Percentiles rank a stretch among this genome's conserved stretches.
These are phyloP conservation scores for Cheilosia scutellata DNA, from an alignment of 2,888 invertebrate genomes.

Conservation along the genomic window DNA sequence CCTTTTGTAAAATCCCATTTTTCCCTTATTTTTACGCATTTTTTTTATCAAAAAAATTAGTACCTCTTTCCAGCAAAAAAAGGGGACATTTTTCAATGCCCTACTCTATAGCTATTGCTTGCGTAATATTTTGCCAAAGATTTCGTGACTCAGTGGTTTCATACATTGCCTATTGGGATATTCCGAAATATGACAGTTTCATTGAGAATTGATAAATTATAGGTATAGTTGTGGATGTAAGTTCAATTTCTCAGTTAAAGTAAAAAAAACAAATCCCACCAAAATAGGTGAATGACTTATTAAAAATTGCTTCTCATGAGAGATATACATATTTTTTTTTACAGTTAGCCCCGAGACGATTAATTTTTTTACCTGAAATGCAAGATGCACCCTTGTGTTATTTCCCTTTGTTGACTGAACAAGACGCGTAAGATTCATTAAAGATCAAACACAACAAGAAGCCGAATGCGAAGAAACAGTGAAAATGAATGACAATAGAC, in stretches of 20 bases:
- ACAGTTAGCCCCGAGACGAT: slow-evolving; percentile 7
- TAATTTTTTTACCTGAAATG: slow-evolving; percentile 25
- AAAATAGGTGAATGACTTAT: background rate
- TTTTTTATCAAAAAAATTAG: slow-evolving; percentile 76
- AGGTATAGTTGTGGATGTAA: background rate
- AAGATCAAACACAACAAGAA: slow-evolving; percentile 29
- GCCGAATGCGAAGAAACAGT: background rate
- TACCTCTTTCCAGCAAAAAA: background rate
- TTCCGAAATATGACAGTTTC: slow-evolving; percentile 64
- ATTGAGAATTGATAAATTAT: slow-evolving; percentile 46
- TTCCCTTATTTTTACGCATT: slow-evolving; percentile 76
- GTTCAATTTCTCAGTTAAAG: background rate
- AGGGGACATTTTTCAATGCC: slow-evolving; percentile 44
- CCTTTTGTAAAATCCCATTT: slow-evolving; percentile 79
- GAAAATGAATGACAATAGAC: background rate
- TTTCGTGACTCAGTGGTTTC: slow-evolving; percentile 64
- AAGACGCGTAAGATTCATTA: slow-evolving; percentile 25
- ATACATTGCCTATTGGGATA: slow-evolving; percentile 25
- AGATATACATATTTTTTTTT: slow-evolving; percentile 9
- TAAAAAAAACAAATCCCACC: background rate
- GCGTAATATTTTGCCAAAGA: slow-evolving; percentile 56
- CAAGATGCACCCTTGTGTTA: slow-evolving; percentile 43
- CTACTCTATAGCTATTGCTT: slow-evolving; percentile 13
- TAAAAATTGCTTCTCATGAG: slow-evolving; percentile 25
- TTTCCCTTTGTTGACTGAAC: slow-evolving; percentile 25